These are phyloP conservation scores for Phasianus colchicus DNA, from an alignment of 2,113 vertebrate genomes.

Conservation along the genomic window DNA sequence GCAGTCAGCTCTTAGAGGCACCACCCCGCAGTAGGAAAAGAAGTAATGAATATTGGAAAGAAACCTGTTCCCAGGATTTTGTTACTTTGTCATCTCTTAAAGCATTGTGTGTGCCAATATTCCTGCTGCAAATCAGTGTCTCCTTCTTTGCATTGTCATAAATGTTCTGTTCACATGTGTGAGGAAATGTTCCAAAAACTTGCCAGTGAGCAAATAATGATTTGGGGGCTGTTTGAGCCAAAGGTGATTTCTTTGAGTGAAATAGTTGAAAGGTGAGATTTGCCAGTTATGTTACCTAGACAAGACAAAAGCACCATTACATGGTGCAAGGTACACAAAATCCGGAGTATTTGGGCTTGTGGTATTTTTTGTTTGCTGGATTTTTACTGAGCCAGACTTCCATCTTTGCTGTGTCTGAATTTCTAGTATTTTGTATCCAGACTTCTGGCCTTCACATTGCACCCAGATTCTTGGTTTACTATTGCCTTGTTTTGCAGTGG, in stretches of 20 bases:
- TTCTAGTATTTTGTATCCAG: background rate
- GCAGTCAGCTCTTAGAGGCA: background rate
- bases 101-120: background rate
- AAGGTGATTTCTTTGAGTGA: background rate
- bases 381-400: background rate
- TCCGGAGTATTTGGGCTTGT: background rate
- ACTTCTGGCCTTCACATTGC: background rate
- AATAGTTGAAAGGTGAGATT: background rate
- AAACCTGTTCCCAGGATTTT: background rate
- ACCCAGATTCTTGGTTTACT: background rate
- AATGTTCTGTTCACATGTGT: background rate
- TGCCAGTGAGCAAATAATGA: background rate
- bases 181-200: background rate
- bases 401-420: background rate
- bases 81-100: background rate
- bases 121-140: rapidly evolving
- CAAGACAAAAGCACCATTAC: background rate
- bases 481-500: background rate
- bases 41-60: background rate
- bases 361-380: background rate
- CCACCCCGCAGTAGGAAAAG: background rate
- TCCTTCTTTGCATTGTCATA: background rate
- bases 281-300: background rate
- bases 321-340: background rate
- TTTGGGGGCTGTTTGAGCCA: background rate